phyloP scores from a whole-genome alignment of 2,888 invertebrate genomes.

The Hydrotaea cyrtoneurina region DNA sequence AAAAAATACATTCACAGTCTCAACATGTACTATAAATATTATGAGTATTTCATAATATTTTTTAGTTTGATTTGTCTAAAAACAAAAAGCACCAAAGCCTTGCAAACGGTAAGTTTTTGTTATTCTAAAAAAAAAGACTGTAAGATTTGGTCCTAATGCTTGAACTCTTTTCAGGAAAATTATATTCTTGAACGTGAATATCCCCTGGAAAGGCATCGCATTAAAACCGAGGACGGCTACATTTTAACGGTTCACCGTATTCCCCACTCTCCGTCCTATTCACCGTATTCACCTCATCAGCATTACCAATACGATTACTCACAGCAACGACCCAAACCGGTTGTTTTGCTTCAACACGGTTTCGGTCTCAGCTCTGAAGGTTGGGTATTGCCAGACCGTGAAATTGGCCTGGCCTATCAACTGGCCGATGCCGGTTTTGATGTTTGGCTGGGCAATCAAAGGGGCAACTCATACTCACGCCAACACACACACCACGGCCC shows the following conservation, averaged over 20 bases:
- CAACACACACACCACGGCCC: slow-evolving; percentile 77
- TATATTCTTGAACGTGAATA: slow-evolving; percentile 78
- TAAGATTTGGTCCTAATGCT: not conserved
- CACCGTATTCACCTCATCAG: slow-evolving; percentile 34
- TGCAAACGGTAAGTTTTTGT: slow-evolving; percentile 13
- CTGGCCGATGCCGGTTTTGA: slow-evolving; percentile 85
- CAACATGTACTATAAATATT: slow-evolving; percentile 18
- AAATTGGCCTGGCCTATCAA: slow-evolving; percentile 82
- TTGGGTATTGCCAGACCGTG: slow-evolving; percentile 87
- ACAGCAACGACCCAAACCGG: slow-evolving; percentile 80
- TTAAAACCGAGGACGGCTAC: slow-evolving; percentile 90
- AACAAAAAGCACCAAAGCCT: not conserved
- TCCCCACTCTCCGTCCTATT: slow-evolving; percentile 79
- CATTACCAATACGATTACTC: not conserved
- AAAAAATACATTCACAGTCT: not conserved
- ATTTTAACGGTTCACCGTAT: slow-evolving; percentile 90
- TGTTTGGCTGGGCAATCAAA: slow-evolving; percentile 89
- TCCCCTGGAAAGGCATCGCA: slow-evolving; percentile 85
- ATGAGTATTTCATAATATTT: slow-evolving; percentile 4
- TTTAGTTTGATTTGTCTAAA: not conserved
- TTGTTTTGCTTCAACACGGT: slow-evolving; percentile 88
- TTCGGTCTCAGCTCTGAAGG: slow-evolving; percentile 89
- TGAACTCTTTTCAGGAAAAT: slow-evolving; percentile 6
- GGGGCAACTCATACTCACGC: slow-evolving; percentile 85
- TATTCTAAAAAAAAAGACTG: not conserved